Evolutionary conservation across 2,888 invertebrate species (phyloP), one percentile per base, ranked within the genome.

Genomic region (Emmelina monodactyla): DNA sequence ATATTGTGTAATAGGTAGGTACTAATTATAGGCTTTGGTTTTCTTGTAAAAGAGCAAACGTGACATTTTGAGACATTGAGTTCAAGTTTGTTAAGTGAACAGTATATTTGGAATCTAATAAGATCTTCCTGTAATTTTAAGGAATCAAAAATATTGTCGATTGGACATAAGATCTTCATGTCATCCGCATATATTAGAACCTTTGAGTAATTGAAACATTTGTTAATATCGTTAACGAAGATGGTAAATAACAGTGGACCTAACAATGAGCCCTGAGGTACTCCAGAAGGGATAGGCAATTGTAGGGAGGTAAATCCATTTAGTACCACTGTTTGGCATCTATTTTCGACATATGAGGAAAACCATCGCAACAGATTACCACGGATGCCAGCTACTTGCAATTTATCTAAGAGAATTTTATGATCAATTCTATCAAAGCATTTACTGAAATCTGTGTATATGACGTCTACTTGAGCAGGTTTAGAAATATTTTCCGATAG

Each of bases 41-140:
- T 37, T 5, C 37, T 34, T 14, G 37, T 38, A 29, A 34, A 38
- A 1, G 37, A 22, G 16, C 37, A 37, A 1, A 41, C 13, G 29
- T 14, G 35, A n/a, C 41, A 38, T 31, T 41, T 41, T 1, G 37
- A 35, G 9, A 38, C 32, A 12, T 41, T 41, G 9, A 41, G 22
- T 11, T 38, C 33, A 1, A 39, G 19, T 12, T 37, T 37, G 14
- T 39, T 34, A 2, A 10, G n/a, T 5, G 2, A 6, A 9, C 40
- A 40, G 13, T 35, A 40, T 19, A 14, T 22, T 4, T 12, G 7
- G 12, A 29, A 14, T 11, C 7, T 13, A 5, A 6, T 13, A 6
- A 29, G 29, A 14, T 29, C 29, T 6, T 5, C 3, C 12, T 29
- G 29, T 2, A 29, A 14, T 13, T 29, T 14, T 3, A 2, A 13